Evolutionary conservation across 2,888 invertebrate genomes (phyloP), one percentile per base, ranked within the genome.

Genomic region (Augiades crinisus): DNA sequence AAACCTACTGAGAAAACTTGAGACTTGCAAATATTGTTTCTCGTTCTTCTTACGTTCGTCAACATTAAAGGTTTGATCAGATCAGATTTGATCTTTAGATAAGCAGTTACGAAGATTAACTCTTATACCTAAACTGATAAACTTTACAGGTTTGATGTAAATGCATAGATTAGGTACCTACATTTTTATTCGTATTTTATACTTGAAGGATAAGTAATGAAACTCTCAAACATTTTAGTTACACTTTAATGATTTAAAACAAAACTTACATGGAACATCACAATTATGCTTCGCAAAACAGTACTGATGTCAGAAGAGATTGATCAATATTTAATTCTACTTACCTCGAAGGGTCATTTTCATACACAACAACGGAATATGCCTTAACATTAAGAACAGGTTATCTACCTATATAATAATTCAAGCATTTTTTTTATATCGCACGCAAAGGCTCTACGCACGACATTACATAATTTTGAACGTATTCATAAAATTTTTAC

Each of bases 271-370:
- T 79, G 75, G 83, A 88, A 88, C 89, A 90, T 90, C 90, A 90
- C 89, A 90, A 86, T 87, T 85, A 90, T 89, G 89, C 90, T 89
- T 89, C 80, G 86, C 85, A 84, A 90, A 83, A 81, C 71, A 81
- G 84, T 80, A 67, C 78, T 72, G 78, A 79, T 78, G 80, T 78
- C 67, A 69, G 78, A 79, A 31, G 30, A 44, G 37, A 36, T 81
- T 60, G 17, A 54, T 57, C 53, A 74, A 80, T 77, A 78, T 79
- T 58, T 8, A 44, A 54, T 54, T 57, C 56, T 46, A 51, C 51
- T 50, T 54, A 47, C 31, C 44, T 52, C 33, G 52, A 51, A 55
- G 51, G 21, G 44, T 16, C 45, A 52, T 38, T 45, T 45, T 44
- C 49, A 55, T 63, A 72, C 67, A 75, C 71, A 70, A 61, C 70